Evolutionary conservation across 2,888 invertebrate species (phyloP), one percentile per base, ranked within the genome.

Genomic region (Caenorhabditis becei): DNA sequence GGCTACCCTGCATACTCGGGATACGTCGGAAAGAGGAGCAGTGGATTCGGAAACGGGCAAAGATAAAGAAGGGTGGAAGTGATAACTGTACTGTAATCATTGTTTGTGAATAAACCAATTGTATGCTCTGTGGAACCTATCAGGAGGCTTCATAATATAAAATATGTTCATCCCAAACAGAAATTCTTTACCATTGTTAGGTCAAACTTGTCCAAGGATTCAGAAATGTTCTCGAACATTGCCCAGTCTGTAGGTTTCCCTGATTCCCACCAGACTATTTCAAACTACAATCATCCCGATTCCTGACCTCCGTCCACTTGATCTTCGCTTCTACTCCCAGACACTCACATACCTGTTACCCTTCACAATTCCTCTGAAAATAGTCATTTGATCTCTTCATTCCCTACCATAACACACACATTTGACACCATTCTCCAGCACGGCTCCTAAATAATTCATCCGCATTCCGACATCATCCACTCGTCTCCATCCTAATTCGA

Each of bases 21-120:
- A 54, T 26, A 54, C 32, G 26, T 28, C 23, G 54, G 54, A 8
- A 32, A 51, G 18, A 16, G 56, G 18, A 56, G 56, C 56, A 56
- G 56, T 28, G 47, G 47, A 47, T 47, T 47, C 11, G 47, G 47
- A 10, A 47, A 47, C 18, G 47, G 7, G 41, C 41, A 41, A 41
- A 16, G 16, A 41, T 3, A 41, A 41, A 14, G 16, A 2, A 41
- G 7, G 3, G n/a, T 10, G n/a, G 4, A n/a, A 20, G 2, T 47
- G 47, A 47, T 47, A 47, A 47, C 18, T 2, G 18, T 47, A 18
- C 47, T 18, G 10, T n/a, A 47, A 41, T 16, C 10, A 18, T 5
- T 47, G 47, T 7, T 47, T 47, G n/a, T 47, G 18, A 47, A 47
- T 47, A 20, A 47, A 47, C 3, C 10, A 10, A 10, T 41, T 7